Evolutionary conservation across 2,113 vertebrate species (phyloP), one percentile per base, ranked within the genome.

Genomic region (Holacanthus passer): DNA sequence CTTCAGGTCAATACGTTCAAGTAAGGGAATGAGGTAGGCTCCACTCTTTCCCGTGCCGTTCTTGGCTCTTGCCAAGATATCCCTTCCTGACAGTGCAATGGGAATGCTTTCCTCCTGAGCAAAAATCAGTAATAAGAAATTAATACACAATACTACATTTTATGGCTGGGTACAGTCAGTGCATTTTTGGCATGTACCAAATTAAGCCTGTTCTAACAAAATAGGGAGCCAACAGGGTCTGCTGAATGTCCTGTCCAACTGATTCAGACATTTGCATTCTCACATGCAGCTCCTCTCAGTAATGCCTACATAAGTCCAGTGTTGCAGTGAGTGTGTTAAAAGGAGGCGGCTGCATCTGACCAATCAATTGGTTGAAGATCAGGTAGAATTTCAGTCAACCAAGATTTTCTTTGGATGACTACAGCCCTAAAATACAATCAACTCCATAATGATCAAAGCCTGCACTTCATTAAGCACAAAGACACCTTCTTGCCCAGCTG

Each of bases 11-110:
- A 99, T 98, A 86, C 98, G 96, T 98, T 99, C 98, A 97, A 99
- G 97, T 98, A 99, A 97, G 96, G 98, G 98, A 96, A 99, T 99
- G 97, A 99, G 98, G 98, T 99, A 99, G 97, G 98, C 98, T 95
- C 98, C 98, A 77, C 98, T 99, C 96, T 99, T 99, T 94, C 98
- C 98, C 82, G 98, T 99, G 94, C 98, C 98, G 8, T 99, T 99
- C 95, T 99, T 99, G 85, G 98, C 98, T 96, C 98, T 97, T 93
- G 98, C 98, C 94, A 99, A 96, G 91, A 99, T 99, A 95, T 99
- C 98, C 94, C 98, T 97, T 94, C 98, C 98, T 91, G 98, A 99
- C 89, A 99, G 96, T 94, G 98, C 98, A 95, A 99, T 99, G 93
- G 98, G 98, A 95, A 99, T 99, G 94, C 98, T 99, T 94, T 99